phyloP scores from a whole-genome alignment of 2,797 vertebrate genomes.

The Nyctalus aviator region DNA sequence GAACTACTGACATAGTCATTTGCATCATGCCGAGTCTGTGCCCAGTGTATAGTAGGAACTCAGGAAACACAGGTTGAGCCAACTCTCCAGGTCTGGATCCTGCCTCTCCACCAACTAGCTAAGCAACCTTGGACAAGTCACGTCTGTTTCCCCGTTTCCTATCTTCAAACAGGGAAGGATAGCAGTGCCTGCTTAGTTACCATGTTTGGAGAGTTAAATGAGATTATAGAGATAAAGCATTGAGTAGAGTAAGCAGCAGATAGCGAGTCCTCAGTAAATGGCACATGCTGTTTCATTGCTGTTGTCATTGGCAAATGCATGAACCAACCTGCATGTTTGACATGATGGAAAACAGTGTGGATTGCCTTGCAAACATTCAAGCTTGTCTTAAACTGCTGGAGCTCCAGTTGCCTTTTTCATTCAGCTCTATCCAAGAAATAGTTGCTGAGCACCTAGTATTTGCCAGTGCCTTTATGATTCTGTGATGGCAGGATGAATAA shows the following conservation, averaged over 20 bases:
- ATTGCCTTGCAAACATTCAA: background rate
- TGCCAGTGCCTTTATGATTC: background rate
- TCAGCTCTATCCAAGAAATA: background rate
- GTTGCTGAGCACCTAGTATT: background rate
- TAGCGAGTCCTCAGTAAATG: background rate
- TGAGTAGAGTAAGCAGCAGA: background rate
- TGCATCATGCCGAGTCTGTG: background rate
- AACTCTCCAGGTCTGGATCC: background rate
- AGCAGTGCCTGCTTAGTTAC: background rate
- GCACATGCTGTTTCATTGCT: conserved; percentile 58
- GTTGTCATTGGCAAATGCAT: conserved; percentile 27
- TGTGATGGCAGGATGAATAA: background rate
- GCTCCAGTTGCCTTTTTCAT: background rate
- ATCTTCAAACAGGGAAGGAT: background rate
- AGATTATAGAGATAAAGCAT: background rate
- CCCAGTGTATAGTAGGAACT: background rate
- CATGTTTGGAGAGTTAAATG: background rate
- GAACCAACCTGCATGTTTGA: background rate
- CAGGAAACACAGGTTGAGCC: background rate
- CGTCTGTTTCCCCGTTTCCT: background rate
- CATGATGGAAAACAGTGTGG: background rate
- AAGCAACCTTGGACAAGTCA: background rate
- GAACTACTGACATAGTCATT: background rate
- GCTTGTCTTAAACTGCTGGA: background rate
- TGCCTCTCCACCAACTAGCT: background rate